Conservation (phyloP, 2,888 invertebrate genomes). For the Hofmannophila pseudospretella region DNA sequence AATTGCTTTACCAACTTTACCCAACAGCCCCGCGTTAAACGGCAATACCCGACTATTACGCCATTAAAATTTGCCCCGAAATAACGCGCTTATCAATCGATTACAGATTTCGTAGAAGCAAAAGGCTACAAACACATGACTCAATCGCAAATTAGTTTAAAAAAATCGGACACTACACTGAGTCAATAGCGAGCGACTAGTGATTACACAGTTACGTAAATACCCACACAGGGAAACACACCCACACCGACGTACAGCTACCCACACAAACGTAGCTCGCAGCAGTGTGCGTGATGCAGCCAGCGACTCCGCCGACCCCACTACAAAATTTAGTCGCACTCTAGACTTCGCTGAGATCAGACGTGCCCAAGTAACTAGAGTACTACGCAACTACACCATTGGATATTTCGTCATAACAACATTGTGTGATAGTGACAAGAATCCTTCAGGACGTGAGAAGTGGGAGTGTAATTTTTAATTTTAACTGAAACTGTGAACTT, state of each 20-base stretch:
- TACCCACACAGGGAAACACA: conserved; percentile 28
- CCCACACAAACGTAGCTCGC: conserved; percentile 2
- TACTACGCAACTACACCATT: conserved; percentile 49
- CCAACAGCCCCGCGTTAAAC: neutral
- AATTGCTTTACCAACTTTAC: neutral
- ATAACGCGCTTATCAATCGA: conserved; percentile 42
- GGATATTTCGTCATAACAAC: conserved; percentile 72
- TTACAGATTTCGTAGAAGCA: conserved; percentile 41
- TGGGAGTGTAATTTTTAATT: conserved; percentile 60
- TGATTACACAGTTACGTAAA: conserved; percentile 75
- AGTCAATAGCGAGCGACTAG: conserved; percentile 58
- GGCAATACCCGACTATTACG: conserved; percentile 22
- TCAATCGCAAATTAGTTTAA: conserved; percentile 66
- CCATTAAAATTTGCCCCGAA: conserved; percentile 36
- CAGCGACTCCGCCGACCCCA: conserved; percentile 68
- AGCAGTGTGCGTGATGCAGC: conserved; percentile 54
- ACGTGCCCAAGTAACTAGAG: conserved; percentile 51
- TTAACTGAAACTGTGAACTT: conserved; percentile 53
- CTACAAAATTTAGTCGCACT: conserved; percentile 72
- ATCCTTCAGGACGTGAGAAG: conserved; percentile 64
- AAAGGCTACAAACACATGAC: conserved; percentile 62
- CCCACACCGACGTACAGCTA: conserved; percentile 38
- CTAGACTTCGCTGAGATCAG: conserved; percentile 50
- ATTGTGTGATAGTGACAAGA: conserved; percentile 72
- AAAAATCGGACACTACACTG: conserved; percentile 67